A percentile compares a stretch with the other conserved stretches of the same genome.
These are phyloP conservation scores for Falco biarmicus DNA, from an alignment of 2,797 vertebrate genomes.

Conservation along the genomic window DNA sequence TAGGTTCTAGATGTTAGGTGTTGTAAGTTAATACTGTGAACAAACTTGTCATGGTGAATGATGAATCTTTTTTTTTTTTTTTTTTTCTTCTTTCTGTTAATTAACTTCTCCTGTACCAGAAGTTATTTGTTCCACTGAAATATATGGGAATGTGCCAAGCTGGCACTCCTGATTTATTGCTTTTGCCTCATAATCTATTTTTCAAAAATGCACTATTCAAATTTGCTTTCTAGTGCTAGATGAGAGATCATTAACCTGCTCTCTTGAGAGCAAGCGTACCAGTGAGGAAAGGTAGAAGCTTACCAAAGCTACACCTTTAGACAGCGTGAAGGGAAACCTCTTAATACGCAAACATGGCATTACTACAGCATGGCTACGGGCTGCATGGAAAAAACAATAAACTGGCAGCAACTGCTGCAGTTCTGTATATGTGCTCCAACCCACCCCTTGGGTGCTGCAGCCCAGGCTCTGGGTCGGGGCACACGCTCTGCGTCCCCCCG, in stretches of 20 bases:
- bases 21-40: background rate
- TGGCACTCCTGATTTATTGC: background rate
- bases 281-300: background rate
- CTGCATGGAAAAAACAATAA: background rate
- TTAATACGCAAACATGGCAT: background rate
- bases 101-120: background rate
- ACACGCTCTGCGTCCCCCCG: too few relatives aligned
- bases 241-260: constrained; percentile 29
- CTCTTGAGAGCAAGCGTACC: background rate
- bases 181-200: constrained; percentile 4
- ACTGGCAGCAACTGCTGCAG: rapidly evolving
- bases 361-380: background rate
- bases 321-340: background rate
- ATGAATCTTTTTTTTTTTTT: background rate
- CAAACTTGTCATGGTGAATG: background rate
- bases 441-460: too few relatives aligned
- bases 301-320: background rate
- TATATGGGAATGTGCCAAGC: background rate
- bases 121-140: background rate
- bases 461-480: background rate
- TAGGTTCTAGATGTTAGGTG: background rate
- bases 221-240: constrained; percentile 18
- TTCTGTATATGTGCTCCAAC: too few relatives aligned
- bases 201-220: background rate
- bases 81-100: background rate